A percentile compares a stretch with the other conserved stretches of the same genome.
phyloP scores from a whole-genome alignment of 2,797 vertebrate genomes.

The Eptatretus atami region DNA sequence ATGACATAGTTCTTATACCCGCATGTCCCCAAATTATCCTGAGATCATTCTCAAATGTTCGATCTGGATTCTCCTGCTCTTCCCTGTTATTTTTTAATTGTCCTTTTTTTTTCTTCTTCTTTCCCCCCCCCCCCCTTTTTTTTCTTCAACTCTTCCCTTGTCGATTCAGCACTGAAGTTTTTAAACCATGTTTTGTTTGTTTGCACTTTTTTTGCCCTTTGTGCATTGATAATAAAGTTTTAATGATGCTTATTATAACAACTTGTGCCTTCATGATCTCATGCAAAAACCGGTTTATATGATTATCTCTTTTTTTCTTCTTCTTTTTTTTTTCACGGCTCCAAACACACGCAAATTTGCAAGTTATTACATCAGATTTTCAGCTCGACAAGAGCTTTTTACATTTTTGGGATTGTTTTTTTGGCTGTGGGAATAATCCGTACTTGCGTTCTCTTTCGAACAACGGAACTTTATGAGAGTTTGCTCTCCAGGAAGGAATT shows the following conservation, averaged over 20 bases:
- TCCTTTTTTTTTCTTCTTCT: not conserved
- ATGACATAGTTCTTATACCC: too few species aligned
- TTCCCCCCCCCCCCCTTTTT: slow-evolving; percentile 8
- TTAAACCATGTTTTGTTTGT: slow-evolving; percentile 2
- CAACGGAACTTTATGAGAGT: too few species aligned
- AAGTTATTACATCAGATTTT: too few species aligned
- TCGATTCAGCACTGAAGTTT: slow-evolving; percentile 11
- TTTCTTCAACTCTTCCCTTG: slow-evolving; percentile 13
- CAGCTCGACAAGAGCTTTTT: too few species aligned
- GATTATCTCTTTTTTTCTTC: too few species aligned
- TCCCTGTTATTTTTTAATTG: slow-evolving; percentile 9
- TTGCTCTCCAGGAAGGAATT: too few species aligned
- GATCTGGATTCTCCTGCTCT: slow-evolving; percentile 10
- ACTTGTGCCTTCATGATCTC: not conserved
- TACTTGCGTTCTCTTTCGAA: too few species aligned
- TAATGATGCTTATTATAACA: not conserved
- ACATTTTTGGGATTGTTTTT: too few species aligned
- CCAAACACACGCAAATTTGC: too few species aligned
- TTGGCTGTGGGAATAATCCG: too few species aligned
- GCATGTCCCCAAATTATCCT: slow-evolving; percentile 10
- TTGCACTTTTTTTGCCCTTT: not conserved
- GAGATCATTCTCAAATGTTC: slow-evolving; percentile 12
- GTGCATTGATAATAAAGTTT: not conserved
- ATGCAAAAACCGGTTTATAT: too few species aligned
- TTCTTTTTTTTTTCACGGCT: too few species aligned